Base-by-base conservation (phyloP, 2,113 vertebrate genomes). In the Seriola rivoliana region DNA sequence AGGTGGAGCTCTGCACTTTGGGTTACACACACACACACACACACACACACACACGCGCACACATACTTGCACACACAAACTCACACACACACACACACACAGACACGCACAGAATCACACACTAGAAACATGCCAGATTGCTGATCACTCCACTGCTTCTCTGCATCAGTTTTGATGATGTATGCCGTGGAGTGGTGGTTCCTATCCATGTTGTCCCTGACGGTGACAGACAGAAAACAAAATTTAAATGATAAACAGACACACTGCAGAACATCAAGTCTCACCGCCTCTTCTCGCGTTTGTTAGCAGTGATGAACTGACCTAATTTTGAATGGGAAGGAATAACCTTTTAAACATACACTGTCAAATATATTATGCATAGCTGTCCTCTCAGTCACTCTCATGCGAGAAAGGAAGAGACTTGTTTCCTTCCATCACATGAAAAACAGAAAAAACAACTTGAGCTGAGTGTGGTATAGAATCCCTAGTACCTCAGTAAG, bases 321-420 rank as follows among this genome's bases (percentile, higher is more conserved):
- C 90, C 90, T 88, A 85, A 86, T 92, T 94, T 89, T 74, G 40
- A 86, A 86, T 9, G 29, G 76, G 77, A 85, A 60, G 84, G 64
- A 85, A 91, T 89, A 88, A 91, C 88, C 89, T 91, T 85, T 94
- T 90, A 87, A 91, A 89, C 84, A 93, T 80, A 85, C 44, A 17
- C 89, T 81, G 88, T 91, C 89, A 91, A 65, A 90, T 93, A 88
- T 88, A 92, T 93, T 93, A 93, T 92, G 87, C 85, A 91, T 79
- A 78, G 81, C 65, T 89, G 81, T 90, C 81, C 83, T 91, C 87
- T 88, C 78, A 87, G 82, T 91, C 85, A 89, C 69, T 85, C 76
- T 75, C 82, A 77, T 78, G 71, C 25, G 52, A 66, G 67, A 70
- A 75, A 75, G 75, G 54, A 72, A 60, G 71, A 73, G 46, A 86